phyloP scores from a whole-genome alignment of 2,888 invertebrate species.

The Macrophya alboannulata region DNA sequence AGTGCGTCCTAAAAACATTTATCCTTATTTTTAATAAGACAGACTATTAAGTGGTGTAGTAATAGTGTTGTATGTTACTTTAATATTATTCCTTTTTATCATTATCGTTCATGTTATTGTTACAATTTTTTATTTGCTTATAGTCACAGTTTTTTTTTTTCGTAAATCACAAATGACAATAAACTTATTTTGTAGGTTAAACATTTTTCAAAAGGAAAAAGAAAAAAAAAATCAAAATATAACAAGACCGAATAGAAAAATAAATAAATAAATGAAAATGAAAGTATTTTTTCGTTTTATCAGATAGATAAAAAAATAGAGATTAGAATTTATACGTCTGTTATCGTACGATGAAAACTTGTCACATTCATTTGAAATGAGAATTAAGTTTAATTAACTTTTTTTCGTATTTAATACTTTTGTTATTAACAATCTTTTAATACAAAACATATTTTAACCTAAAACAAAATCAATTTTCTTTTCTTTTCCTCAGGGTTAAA shows the following conservation, averaged over 20 bases:
- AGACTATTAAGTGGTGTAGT: background rate
- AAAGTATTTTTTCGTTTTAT: background rate
- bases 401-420: no score
- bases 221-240: background rate
- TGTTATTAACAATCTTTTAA: no score
- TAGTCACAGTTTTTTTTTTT: background rate
- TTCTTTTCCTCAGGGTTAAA: background rate
- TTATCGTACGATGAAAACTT: no score
- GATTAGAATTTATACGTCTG: no score
- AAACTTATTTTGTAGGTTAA: background rate
- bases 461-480: background rate
- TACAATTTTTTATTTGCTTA: background rate
- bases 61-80: background rate
- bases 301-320: background rate
- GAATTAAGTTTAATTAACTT: no score
- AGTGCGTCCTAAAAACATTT: constrained; percentile 51
- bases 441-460: background rate
- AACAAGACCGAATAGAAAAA: background rate
- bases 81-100: background rate
- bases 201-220: background rate
- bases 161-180: background rate
- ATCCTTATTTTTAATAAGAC: background rate
- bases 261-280: background rate
- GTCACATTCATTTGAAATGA: no score
- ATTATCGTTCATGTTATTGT: background rate